Evolutionary conservation across 2,888 invertebrate species (phyloP).

Genomic region (Druceiella hillmani): DNA sequence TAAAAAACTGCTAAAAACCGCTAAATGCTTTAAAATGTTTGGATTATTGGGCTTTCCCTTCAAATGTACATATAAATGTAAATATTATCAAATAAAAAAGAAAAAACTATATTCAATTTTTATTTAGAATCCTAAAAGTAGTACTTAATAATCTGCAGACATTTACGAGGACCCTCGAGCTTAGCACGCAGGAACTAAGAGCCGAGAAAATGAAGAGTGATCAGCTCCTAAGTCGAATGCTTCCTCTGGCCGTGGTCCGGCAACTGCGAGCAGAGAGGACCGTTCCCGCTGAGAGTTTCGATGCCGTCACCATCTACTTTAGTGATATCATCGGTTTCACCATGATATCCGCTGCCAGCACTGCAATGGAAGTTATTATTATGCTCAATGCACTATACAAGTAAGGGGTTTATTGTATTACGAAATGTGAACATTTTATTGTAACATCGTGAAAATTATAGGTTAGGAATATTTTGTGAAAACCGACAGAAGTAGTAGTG

Average conservation of each 20-base stretch:
- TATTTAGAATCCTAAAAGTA: too few relatives aligned
- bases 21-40: too few relatives aligned
- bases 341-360: constrained; percentile 54
- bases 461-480: too few relatives aligned
- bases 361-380: constrained; percentile 59
- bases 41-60: too few relatives aligned
- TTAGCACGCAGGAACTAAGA: constrained; percentile 44
- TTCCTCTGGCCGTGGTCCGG: constrained; percentile 50
- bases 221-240: constrained; percentile 52
- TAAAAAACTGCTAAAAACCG: too few relatives aligned
- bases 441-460: too few relatives aligned
- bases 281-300: constrained; percentile 60
- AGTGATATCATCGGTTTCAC: constrained; percentile 69
- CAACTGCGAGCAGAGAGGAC: constrained; percentile 49
- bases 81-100: too few relatives aligned
- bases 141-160: too few relatives aligned
- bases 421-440: too few relatives aligned
- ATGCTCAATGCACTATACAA: constrained; percentile 71
- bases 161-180: constrained; percentile 46
- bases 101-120: neutral
- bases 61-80: too few relatives aligned
- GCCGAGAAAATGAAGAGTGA: constrained; percentile 55
- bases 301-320: constrained; percentile 65
- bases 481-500: too few relatives aligned
- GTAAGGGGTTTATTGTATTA: constrained; percentile 25